Evolutionary conservation across 2,888 invertebrate genomes (phyloP), one percentile per base, ranked within the genome.

Genomic region (Agrenia bidenticulata): DNA sequence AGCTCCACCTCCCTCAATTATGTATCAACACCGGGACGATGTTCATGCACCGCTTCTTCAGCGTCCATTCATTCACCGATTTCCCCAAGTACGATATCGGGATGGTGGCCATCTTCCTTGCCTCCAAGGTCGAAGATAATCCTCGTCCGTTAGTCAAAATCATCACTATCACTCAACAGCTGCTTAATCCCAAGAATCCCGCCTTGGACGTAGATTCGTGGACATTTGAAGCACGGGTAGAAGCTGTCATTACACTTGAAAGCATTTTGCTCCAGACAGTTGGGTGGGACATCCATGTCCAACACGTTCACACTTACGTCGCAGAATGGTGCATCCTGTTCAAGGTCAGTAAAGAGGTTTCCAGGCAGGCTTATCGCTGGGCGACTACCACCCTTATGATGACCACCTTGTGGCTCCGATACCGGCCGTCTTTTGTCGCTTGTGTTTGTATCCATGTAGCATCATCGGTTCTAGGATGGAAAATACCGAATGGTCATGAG

Each of bases 281-380:
- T 5, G 45, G 45, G 4, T 15, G 5, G 5, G 45, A 45, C 45
- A 4, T 45, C 32, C 4, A 32, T 32, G 32, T 32, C 32, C 4
- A 32, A 7, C 32, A 32, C 32, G 32, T 32, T 32, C 32, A 32
- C 32, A 32, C 32, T 32, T 11, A 32, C 32, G 32, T 32, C 4
- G 32, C 11, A 4, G 11, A 32, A 32, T 4, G 32, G 5, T 32
- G 32, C 11, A 4, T 4, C 5, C 4, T 32, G 9, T 9, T 45
- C 45, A 45, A 15, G n/a, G 45, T n/a, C 4, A 45, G 45, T 45
- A 45, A 19, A n/a, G 45, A 45, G 45, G 45, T 45, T 15, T 17
- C n/a, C 5, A 45, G n/a, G n/a, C 5, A 9, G 9, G 5, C 45
- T 5, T 45, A 45, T 19, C 5, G 45, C 45, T 45, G 5, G 45